Base-by-base conservation (phyloP, 2,888 invertebrate genomes). In the Apamea epomidion region DNA sequence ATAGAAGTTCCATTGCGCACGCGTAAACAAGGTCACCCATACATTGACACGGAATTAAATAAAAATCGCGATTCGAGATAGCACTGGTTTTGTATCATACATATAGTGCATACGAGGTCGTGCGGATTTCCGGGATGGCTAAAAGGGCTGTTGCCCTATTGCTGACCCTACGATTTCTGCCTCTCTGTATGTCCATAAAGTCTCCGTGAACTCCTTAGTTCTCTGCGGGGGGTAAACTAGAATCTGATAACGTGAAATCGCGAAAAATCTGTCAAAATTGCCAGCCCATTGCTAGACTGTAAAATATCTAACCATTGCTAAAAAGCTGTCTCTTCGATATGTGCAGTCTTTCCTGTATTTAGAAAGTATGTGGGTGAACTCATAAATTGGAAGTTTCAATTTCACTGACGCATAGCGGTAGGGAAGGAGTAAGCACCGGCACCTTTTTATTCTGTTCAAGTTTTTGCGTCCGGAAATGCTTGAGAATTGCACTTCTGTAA, bases 11-110 rank as follows among this genome's bases (percentile, higher is more conserved):
- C 64, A 83, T 12, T 74, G 58, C 67, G 67, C 12, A 72, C 58
- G 65, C 67, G 80, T 62, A 42, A 32, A 85, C 86, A 86, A 86
- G 83, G 83, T 85, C 86, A 83, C 54, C 18, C 64, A 58, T 60
- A 74, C 58, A 51, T 80, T 73, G 25, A 78, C 74, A 71, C 54
- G 3, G 69, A 77, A 64, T 82, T 45, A 42, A 67, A 81, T 65
- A 48, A 65, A 82, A 70, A 60, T 70, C 78, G 42, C 48, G 42
- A 58, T 68, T 37, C 51, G 42, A 21, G 45, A 48, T 80, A 79
- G 32, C 51, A 69, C 29, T 67, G 32, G 25, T 78, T 65, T 29
- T 67, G 64, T 37, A 37, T 48, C n/a, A 58, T 60, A 21, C 25
- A 58, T 60, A 21, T 37, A 16, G 1, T 51, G 10, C 18, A 37